Percentiles rank a stretch among this genome's conserved stretches.
Conservation (phyloP, 2,888 invertebrate genomes). For the Yponomeuta plumbellus region DNA sequence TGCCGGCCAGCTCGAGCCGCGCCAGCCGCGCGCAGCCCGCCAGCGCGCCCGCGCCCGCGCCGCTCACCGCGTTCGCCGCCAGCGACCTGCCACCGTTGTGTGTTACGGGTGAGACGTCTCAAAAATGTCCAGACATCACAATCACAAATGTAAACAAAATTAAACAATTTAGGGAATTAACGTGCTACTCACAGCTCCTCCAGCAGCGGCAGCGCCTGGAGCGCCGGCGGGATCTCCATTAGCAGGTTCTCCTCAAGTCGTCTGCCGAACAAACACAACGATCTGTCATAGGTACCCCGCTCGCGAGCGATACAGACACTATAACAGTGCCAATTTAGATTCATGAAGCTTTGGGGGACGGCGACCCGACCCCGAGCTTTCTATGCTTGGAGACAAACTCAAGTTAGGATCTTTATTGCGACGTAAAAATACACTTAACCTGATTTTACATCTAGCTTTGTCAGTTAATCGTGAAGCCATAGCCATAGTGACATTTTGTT, state of each 20-base stretch:
- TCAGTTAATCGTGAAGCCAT: background rate
- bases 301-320: background rate
- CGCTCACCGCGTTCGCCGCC: constrained; percentile 87
- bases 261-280: constrained; percentile 33
- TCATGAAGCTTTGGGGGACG: background rate
- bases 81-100: constrained; percentile 82
- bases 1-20: constrained; percentile 88
- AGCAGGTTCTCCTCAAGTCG: constrained; percentile 64
- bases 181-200: constrained; percentile 88
- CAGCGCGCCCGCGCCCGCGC: constrained; percentile 79
- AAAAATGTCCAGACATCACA: background rate
- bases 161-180: no score
- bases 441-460: background rate
- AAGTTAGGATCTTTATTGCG: background rate
- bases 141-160: background rate
- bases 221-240: constrained; percentile 84
- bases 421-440: constrained; percentile 3
- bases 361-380: background rate
- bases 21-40: constrained; percentile 81
- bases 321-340: background rate
- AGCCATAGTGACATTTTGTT: background rate
- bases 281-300: background rate
- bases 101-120: no score
- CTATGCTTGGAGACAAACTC: background rate
- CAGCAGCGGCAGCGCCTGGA: constrained; percentile 83